A percentile compares a stretch with the other conserved stretches of the same genome.
phyloP scores from a whole-genome alignment of 2,888 invertebrate genomes.

The Sturmia bella region DNA sequence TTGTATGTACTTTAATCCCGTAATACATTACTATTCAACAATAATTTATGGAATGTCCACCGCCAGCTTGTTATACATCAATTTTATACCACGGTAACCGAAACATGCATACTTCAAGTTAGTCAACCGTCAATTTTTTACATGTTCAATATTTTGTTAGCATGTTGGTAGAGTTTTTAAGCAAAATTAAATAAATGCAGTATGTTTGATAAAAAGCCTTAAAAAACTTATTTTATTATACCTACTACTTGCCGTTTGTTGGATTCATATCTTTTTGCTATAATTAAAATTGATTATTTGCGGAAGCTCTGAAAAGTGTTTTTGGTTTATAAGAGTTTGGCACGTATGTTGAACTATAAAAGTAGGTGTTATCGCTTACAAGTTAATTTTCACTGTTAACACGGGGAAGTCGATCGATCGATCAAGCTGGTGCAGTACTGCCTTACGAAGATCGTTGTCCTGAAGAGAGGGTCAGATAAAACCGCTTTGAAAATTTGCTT shows the following conservation, averaged over 20 bases:
- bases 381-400: constrained; percentile 37
- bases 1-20: constrained; percentile 58
- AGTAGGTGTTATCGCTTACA: constrained; percentile 47
- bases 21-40: constrained; percentile 69
- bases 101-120: constrained; percentile 53
- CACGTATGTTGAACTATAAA: constrained; percentile 70
- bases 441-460: constrained; percentile 5
- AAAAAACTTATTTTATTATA: constrained; percentile 13
- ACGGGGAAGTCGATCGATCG: constrained; percentile 15
- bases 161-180: constrained; percentile 58
- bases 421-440: background rate
- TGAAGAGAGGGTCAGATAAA: background rate
- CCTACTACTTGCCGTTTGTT: constrained; percentile 40
- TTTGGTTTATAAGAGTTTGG: constrained; percentile 68
- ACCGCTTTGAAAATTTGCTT: no score
- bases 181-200: constrained; percentile 52
- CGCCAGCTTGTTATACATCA: constrained; percentile 65
- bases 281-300: constrained; percentile 64
- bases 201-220: constrained; percentile 39
- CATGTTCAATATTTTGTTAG: constrained; percentile 65
- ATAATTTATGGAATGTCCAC: constrained; percentile 70
- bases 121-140: constrained; percentile 62
- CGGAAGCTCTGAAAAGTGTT: constrained; percentile 68
- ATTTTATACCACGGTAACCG: constrained; percentile 63
- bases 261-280: background rate